Base-by-base conservation (phyloP, 2,888 invertebrate genomes). In the Drosophila nr. medialis region DNA sequence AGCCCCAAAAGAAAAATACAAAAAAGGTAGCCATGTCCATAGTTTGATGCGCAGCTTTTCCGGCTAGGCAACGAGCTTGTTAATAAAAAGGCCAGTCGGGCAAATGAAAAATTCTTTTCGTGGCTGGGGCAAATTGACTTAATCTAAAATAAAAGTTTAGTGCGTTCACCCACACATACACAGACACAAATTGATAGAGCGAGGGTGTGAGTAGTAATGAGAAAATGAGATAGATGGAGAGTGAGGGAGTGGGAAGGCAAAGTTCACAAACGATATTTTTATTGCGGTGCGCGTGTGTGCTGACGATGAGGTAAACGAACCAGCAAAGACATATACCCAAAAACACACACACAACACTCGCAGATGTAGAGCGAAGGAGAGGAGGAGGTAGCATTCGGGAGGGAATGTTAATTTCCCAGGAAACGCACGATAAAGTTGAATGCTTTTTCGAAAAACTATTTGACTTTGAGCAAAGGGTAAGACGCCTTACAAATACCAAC, bases 371-470 rank as follows among this genome's bases (percentile, higher is more conserved):
- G 24, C 4, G 34, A 38, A 11, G 32, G n/a, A 0, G 24, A 27
- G 27, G 3, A 42, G 29, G 56, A 21, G 51, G n/a, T 36, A 48
- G 60, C 38, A 68, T 58, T 51, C 56, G 73, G 80, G 75, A 29
- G 67, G 70, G 83, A 77, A 86, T 86, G 90, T 90, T 90, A 90
- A 90, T 90, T 87, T 87, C 86, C 86, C 90, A 86, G 90, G 90
- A 90, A 90, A 88, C 86, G 86, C 89, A 90, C 86, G 89, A 90
- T 86, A 86, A 90, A 86, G 76, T 86, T 90, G 90, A 90, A 83
- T 86, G 88, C 81, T 88, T 83, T 82, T 89, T 77, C 76, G 81
- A 83, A 86, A 82, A 86, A 86, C 90, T 86, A 86, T 90, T 90
- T 80, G 77, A 77, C 88, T 89, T 82, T 85, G 75, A 75, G 78